A percentile compares a stretch with the other conserved stretches of the same genome.
Evolutionary conservation across 2,113 vertebrate genomes (phyloP).

Genomic region (Corydoras maculifer): DNA sequence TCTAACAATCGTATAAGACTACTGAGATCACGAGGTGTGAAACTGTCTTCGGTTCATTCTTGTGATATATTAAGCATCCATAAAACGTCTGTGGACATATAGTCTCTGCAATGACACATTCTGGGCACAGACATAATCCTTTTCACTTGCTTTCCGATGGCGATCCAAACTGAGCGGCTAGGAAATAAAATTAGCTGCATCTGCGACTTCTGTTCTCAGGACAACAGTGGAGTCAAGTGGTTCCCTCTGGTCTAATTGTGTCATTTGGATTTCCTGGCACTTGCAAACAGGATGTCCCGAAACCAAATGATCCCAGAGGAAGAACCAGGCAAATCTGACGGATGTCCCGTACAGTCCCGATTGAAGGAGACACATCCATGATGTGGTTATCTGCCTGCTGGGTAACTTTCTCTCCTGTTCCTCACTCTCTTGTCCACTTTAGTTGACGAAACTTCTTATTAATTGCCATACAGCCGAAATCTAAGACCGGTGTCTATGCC

Average conservation of each 20-base stretch:
- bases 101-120: background rate
- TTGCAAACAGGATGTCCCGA: slow-evolving; percentile 64
- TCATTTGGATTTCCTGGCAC: slow-evolving; percentile 52
- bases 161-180: slow-evolving; percentile 56
- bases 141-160: slow-evolving; percentile 54
- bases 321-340: slow-evolving; percentile 45
- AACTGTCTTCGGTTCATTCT: too few relatives aligned
- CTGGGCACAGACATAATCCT: background rate
- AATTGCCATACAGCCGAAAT: background rate
- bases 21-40: too few relatives aligned
- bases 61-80: too few relatives aligned
- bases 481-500: background rate
- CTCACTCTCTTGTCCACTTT: slow-evolving; percentile 12
- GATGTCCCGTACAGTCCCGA: slow-evolving; percentile 46
- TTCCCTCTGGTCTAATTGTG: slow-evolving; percentile 60
- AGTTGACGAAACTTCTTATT: too few relatives aligned
- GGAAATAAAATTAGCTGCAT: slow-evolving; percentile 58
- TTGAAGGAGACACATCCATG: slow-evolving; percentile 58
- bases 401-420: slow-evolving; percentile 40
- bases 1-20: too few relatives aligned
- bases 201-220: slow-evolving; percentile 54
- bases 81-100: too few relatives aligned
- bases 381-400: slow-evolving; percentile 59
- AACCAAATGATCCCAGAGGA: slow-evolving; percentile 50
- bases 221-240: slow-evolving; percentile 49